phyloP scores from a whole-genome alignment of 2,113 vertebrate genomes.

The Cettia cetti region DNA sequence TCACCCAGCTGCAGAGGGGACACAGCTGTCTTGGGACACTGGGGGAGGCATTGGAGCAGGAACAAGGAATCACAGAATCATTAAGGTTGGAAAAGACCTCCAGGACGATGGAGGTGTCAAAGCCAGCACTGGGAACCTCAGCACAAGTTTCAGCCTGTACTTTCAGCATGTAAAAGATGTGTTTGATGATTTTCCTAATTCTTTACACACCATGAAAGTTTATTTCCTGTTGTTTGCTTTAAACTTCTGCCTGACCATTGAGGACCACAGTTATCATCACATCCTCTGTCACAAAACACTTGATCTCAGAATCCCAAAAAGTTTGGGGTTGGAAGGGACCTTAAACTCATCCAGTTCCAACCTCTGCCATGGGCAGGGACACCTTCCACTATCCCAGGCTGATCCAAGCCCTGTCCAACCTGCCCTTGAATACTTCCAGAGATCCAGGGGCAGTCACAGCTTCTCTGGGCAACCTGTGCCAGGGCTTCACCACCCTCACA shows the following conservation, averaged over 20 bases:
- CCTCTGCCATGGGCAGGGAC: neutral
- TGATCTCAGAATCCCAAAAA: neutral
- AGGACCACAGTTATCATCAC: neutral
- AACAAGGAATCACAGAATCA: neutral
- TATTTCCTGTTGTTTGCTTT: neutral
- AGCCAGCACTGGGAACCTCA: neutral
- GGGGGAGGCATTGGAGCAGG: neutral
- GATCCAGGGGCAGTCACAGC: neutral
- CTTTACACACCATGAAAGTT: neutral
- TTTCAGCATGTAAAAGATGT: neutral
- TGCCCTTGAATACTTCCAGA: neutral
- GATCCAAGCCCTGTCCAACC: fast-evolving
- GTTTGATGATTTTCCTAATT: neutral
- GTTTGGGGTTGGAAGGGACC: neutral
- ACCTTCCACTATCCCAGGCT: fast-evolving
- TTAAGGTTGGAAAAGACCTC: neutral
- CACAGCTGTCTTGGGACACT: fast-evolving
- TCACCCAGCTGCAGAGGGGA: neutral
- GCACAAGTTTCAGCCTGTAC: neutral
- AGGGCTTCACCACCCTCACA: fast-evolving
- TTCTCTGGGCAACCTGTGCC: neutral
- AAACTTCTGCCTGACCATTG: neutral
- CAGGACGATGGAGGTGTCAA: neutral
- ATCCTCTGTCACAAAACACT: neutral
- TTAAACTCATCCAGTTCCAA: fast-evolving